phyloP scores from a whole-genome alignment of 2,797 vertebrate species.

The Pipistrellus nathusii region DNA sequence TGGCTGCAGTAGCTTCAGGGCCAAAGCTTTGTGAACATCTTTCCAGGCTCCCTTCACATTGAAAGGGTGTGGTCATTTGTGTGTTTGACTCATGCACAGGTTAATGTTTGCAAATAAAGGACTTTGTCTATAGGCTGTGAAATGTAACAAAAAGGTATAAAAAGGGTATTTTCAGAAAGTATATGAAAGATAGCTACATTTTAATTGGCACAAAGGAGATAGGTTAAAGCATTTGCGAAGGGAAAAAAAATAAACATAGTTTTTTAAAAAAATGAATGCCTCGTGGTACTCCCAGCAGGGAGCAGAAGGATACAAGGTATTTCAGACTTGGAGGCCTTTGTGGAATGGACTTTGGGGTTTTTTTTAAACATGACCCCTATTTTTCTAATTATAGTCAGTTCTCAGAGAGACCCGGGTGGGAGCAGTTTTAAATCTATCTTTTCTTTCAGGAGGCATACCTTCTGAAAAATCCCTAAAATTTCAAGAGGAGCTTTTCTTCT shows the following conservation, averaged over 20 bases:
- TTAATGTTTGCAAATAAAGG: background rate
- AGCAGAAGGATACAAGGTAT: background rate
- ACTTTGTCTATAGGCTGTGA: background rate
- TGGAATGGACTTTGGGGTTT: background rate
- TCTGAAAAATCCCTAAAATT: constrained; percentile 64
- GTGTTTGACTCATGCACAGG: background rate
- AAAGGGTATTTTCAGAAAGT: constrained; percentile 24
- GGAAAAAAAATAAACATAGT: background rate
- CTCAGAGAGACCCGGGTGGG: background rate
- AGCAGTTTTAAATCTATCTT: constrained; percentile 28
- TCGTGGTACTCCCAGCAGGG: background rate
- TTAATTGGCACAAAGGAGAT: background rate
- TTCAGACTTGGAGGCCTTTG: constrained; percentile 11
- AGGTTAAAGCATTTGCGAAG: background rate
- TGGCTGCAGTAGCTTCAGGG: background rate
- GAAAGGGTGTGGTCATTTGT: background rate
- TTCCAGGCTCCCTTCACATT: accelerated
- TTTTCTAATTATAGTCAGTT: constrained; percentile 19
- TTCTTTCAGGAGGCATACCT: constrained; percentile 54
- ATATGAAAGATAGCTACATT: constrained; percentile 11
- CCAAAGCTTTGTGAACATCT: background rate
- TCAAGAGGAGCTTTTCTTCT: constrained; percentile 55
- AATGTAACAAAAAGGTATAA: background rate
- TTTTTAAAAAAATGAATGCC: background rate
- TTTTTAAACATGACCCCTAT: background rate